Evolutionary conservation across 1,140 invertebrate species (phyloP), one percentile per base, ranked within the genome.

Genomic region (Pollicipes pollicipes): DNA sequence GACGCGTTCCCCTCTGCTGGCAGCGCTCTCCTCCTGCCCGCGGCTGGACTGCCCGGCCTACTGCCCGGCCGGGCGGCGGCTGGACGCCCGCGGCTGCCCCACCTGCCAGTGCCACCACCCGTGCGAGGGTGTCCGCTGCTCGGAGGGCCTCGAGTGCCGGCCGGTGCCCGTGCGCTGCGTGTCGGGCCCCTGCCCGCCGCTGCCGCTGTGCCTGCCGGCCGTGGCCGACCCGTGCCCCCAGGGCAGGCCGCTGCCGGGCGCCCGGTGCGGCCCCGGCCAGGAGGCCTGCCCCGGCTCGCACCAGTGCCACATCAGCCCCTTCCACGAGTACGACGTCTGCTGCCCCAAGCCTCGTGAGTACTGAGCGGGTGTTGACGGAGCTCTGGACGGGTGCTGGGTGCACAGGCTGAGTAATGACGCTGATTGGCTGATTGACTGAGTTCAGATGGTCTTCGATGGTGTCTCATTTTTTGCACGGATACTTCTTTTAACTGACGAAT

Each of bases 261-360:
- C 81, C 80, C 63, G 82, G 28, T 92, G 90, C 75, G 89, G 89
- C 0, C 89, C 89, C 0, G 83, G 84, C 72, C 86, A 86, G 58
- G 84, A 84, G 37, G 83, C 83, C 13, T 93, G 90, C 75, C 90
- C 90, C 4, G 89, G 88, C 3, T 88, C 88, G 1, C 90, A 92
- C 79, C 90, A 88, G 73, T 93, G 90, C 75, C 86, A 90, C 74
- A 81, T 91, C 68, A 89, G 88, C 73, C 89, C 89, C 0, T 83
- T 90, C 28, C 86, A 88, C 75, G 87, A 90, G 76, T 87, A 87
- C 74, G 86, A 87, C 0, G 86, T 91, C 0, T 92, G 90, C 79
- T 93, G 90, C 78, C 88, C 89, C 16, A 93, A 92, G 77, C 89
- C 90, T 68, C 82, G 86, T 87, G 78, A 82, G 82, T 74, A 68